phyloP scores from a whole-genome alignment of 2,888 invertebrate species.

The Orchestes rusci region DNA sequence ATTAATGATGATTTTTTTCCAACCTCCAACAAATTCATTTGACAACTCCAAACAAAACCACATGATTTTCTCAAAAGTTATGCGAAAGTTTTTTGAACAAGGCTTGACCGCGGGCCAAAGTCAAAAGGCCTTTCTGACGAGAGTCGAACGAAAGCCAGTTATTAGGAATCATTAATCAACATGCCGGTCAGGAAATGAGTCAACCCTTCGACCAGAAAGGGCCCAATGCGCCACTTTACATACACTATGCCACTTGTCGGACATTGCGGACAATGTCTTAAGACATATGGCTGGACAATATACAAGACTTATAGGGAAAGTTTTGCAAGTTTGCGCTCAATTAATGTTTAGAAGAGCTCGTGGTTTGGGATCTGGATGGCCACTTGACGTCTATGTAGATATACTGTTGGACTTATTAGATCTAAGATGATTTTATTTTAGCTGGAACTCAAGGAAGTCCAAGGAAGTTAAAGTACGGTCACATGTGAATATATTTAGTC shows the following conservation, averaged over 20 bases:
- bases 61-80: too few species aligned
- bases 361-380: too few species aligned
- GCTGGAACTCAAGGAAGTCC: too few species aligned
- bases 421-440: too few species aligned
- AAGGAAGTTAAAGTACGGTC: too few species aligned
- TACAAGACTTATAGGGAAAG: slow-evolving; percentile 23
- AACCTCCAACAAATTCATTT: background rate
- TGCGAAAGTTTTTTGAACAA: slow-evolving; percentile 20
- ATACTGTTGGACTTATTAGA: too few species aligned
- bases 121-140: slow-evolving; percentile 25
- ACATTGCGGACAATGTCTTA: slow-evolving; percentile 36
- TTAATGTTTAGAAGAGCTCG: too few species aligned
- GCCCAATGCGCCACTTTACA: slow-evolving; percentile 38
- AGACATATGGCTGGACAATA: slow-evolving; percentile 32
- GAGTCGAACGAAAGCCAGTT: slow-evolving; percentile 37
- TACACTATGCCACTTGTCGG: slow-evolving; percentile 31
- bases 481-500: too few species aligned
- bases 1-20: background rate
- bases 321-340: slow-evolving; percentile 11
- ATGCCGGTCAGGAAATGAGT: slow-evolving; percentile 46
- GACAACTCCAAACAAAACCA: background rate
- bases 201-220: slow-evolving; percentile 42
- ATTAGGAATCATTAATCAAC: slow-evolving; percentile 47
- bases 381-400: too few species aligned
- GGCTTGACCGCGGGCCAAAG: slow-evolving; percentile 12